Evolutionary conservation across 1,140 invertebrate genomes (phyloP), one percentile per base, ranked within the genome.

Genomic region (Oedothorax gibbosus): DNA sequence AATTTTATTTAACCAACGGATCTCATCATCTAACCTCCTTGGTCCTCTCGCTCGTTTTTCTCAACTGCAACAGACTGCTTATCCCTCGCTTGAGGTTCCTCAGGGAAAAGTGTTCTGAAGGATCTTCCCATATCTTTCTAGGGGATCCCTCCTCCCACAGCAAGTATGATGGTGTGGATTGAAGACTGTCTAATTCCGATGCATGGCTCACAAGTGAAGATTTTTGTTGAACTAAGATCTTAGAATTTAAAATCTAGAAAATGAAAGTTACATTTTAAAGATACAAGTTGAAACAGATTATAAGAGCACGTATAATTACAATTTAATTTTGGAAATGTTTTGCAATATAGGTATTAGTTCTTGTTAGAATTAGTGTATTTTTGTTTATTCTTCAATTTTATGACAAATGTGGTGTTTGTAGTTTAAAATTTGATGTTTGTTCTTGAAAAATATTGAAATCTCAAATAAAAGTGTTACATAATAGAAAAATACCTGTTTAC

Each of bases 51-150:
- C 14, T 68, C 21, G 65, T 66, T 14, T 57, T 50, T 12, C 49
- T 51, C 9, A 75, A 14, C 35, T 75, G 71, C 7, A 84, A 20
- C 10, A 84, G n/a, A 73, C 50, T 75, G 9, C 62, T 72, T n/a
- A 84, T 51, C 21, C 69, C 57, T 35, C 72, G 53, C 21, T 84
- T 84, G 6, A 84, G 35, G 53, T 84, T 84, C 14, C 72, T 49
- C 0, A 84, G 12, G 0, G 56, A 12, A 12, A 11, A 20, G 9
- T 54, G n/a, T 68, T 84, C 81, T 9, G 10, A 50, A 0, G 57
- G 14, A 57, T 75, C 71, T 15, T 84, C 81, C 81, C 81, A 84
- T 0, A 75, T 53, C 10, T 65, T 35, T 21, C 21, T 35, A 7
- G 71, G 35, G 1, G n/a, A 10, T 11, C 81, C 81, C 2, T 75